phyloP scores from a whole-genome alignment of 2,113 vertebrate species.

The Onychostoma macrolepis region DNA sequence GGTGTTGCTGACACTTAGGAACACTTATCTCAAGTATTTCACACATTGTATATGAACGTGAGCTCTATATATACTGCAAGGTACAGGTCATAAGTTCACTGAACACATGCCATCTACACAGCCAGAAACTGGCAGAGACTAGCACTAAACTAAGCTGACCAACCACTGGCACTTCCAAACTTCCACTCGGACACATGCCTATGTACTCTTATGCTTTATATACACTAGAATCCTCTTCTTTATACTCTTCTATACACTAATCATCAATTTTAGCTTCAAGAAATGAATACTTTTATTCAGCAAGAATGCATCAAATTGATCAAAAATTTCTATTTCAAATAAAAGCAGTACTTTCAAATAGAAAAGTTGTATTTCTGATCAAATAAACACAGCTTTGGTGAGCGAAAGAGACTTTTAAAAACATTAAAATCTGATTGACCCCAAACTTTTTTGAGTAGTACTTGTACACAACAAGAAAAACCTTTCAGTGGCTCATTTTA shows the following conservation, averaged over 20 bases:
- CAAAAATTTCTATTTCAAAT: background rate
- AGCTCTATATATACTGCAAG: slow-evolving; percentile 24
- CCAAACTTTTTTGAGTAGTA: background rate
- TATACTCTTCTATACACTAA: background rate
- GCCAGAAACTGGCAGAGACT: background rate
- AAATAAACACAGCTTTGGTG: background rate
- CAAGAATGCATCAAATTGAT: background rate
- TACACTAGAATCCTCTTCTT: background rate
- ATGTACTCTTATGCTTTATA: background rate
- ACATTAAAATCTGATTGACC: background rate
- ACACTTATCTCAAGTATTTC: slow-evolving; percentile 7
- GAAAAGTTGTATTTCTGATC: background rate
- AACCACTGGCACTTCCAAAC: background rate
- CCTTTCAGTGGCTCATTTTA: background rate
- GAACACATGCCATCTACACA: background rate
- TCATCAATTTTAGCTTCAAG: background rate
- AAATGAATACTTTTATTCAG: background rate
- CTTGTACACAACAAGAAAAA: background rate
- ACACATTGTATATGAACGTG: slow-evolving; percentile 14
- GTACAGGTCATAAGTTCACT: background rate
- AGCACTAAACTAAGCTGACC: slow-evolving; percentile 5
- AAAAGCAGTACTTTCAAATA: background rate
- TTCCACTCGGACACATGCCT: background rate
- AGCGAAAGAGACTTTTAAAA: background rate
- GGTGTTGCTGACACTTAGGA: background rate